These are phyloP conservation scores for Asbolus verrucosus DNA, from an alignment of 1,140 invertebrate species.

Conservation along the genomic window DNA sequence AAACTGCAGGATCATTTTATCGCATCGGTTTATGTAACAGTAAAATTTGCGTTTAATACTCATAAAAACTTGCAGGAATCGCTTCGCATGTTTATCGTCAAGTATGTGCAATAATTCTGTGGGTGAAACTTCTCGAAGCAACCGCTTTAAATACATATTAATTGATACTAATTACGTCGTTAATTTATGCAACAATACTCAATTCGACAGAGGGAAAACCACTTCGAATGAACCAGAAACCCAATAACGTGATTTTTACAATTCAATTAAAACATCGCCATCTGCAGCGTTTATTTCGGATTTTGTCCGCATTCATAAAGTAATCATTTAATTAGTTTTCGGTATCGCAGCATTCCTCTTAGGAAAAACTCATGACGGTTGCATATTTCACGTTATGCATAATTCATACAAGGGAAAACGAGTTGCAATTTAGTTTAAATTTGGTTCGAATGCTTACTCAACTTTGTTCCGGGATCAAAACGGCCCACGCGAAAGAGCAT, in stretches of 20 bases:
- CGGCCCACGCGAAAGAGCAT: constrained; percentile 21
- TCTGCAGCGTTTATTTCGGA: constrained; percentile 4
- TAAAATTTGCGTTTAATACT: constrained; percentile 38
- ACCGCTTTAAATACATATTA: constrained; percentile 15
- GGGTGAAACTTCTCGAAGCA: not conserved
- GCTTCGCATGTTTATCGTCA: constrained; percentile 6
- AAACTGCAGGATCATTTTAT: constrained; percentile 32
- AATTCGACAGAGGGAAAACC: not conserved
- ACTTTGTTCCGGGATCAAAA: constrained; percentile 39
- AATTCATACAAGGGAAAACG: constrained; percentile 33
- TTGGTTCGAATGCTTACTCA: constrained; percentile 39
- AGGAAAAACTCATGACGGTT: not conserved
- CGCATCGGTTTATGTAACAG: constrained; percentile 35
- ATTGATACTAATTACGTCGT: constrained; percentile 30
- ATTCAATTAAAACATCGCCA: constrained; percentile 26
- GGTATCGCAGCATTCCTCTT: constrained; percentile 10
- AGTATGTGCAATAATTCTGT: constrained; percentile 7
- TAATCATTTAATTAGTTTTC: constrained; percentile 30
- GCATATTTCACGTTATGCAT: constrained; percentile 32
- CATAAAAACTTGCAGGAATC: constrained; percentile 19
- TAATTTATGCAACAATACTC: constrained; percentile 23
- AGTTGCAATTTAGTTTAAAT: constrained; percentile 41
- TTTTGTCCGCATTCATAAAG: no score
- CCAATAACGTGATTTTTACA: no score
- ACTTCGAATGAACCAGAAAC: constrained; percentile 13